Evolutionary conservation across 2,797 vertebrate genomes (phyloP), one percentile per base, ranked within the genome.

Genomic region (Pseudochromis fuscus): DNA sequence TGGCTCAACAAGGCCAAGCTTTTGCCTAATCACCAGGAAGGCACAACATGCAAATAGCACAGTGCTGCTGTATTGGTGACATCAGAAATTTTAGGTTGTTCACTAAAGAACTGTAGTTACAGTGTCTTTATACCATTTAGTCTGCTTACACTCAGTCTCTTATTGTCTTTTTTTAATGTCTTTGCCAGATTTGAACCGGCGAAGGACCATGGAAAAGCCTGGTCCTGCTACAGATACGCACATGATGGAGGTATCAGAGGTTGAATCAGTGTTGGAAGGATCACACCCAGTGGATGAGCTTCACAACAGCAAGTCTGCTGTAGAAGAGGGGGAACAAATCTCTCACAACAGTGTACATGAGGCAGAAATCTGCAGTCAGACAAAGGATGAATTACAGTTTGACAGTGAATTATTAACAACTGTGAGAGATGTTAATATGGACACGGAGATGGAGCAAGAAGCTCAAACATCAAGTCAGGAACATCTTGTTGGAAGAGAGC

Each of bases 121-220:
- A 12, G 1, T 4, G 15, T 65, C n/a, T n/a, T n/a, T n/a, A n/a
- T n/a, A n/a, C n/a, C n/a, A n/a, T n/a, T n/a, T n/a, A 5, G 13
- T 72, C 19, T 48, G 19, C 23, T 57, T 9, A 6, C 23, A 27
- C 28, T 77, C 19, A 35, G 0, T 46, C 10, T 77, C 4, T 18
- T 1, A 58, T 4, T 55, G 4, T 30, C 7, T 73, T 18, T 77
- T 64, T 15, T 38, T 18, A 4, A 3, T 82, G 12, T 73, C 7
- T 67, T 24, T 69, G 11, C 15, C 82, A 94, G 91, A 71, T 85
- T 72, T 85, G 68, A 88, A 76, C 28, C 45, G 56, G 62, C 76
- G 70, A 83, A 65, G 74, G 84, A 84, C 86, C 67, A 86, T 88
- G 83, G 90, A 93, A 62, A 77, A 75, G 30, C 68, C 72, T 69